phyloP scores from a whole-genome alignment of 2,797 vertebrate species.

The Tragelaphus oryx region DNA sequence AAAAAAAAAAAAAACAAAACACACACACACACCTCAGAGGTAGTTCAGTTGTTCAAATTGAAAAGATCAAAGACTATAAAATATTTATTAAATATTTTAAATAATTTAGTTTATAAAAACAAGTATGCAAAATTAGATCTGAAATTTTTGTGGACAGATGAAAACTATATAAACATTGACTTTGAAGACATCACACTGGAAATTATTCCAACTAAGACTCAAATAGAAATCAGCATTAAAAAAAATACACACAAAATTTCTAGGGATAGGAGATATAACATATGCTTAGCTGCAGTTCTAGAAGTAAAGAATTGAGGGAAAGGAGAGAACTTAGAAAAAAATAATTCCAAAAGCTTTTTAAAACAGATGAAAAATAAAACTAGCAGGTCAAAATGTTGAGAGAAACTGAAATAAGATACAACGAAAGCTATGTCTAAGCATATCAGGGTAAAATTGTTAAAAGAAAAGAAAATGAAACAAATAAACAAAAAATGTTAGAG shows the following conservation, averaged over 20 bases:
- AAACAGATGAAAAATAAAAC: background rate
- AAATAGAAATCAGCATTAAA: background rate
- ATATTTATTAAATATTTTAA: background rate
- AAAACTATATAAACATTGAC: background rate
- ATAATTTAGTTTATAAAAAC: background rate
- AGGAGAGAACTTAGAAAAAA: background rate
- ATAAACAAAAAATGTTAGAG: background rate
- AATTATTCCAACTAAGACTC: background rate
- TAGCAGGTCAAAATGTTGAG: background rate
- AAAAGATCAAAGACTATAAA: background rate
- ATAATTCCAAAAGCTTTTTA: background rate
- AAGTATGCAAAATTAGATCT: background rate
- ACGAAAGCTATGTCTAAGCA: background rate
- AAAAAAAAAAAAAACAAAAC: background rate
- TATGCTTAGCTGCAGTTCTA: background rate
- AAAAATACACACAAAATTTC: background rate
- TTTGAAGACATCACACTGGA: background rate
- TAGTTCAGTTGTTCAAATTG: background rate
- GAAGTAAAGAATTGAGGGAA: background rate
- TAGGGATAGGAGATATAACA: background rate
- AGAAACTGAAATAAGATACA: background rate
- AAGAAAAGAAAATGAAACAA: background rate
- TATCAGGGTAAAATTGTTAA: background rate
- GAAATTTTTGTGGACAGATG: background rate
- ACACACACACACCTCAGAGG: background rate